Base-by-base conservation (phyloP, 2,797 vertebrate species). In the Pseudomugil gertrudae region DNA sequence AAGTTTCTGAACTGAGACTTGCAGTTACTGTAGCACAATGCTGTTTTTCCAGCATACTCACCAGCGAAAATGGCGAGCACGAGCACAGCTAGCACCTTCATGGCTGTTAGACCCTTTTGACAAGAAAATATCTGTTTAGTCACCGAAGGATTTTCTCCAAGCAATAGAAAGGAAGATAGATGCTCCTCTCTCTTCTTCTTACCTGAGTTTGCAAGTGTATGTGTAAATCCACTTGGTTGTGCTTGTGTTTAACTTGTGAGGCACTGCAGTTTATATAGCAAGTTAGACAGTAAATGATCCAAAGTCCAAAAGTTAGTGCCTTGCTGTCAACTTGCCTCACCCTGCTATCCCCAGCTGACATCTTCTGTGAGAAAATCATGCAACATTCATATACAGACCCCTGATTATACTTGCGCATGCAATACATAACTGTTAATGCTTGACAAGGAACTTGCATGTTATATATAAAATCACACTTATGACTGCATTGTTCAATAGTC, bases 71-170 rank as follows among this genome's bases (percentile, higher is more conserved):
- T 70, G 19, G 89, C 91, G 2, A 93, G 69, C 61, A 85, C 81
- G 50, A 94, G 87, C 59, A 94, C 83, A 72, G 65, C 84, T 4
- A 90, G 82, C 70, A 92, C 75, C 89, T 90, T 94, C 93, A 94
- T 94, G 76, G 83, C 48, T 87, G n/a, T 76, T 52, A 35, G 66
- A 85, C 53, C 76, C 64, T 63, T 14, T 6, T 19, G 63, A 11
- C 53, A 55, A 9, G 56, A 54, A 50, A 38, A 53, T 14, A 57
- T 0, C 52, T 21, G 45, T n/a, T 72, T 58, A 78, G 73, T 60
- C 50, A 63, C 15, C 21, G 51, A 27, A 47, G 40, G 4, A 10
- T 29, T 14, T 55, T 48, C n/a, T 3, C 21, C 19, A 23, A 47
- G 21, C 43, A 45, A 26, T 9, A 50, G 11, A 57, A 1, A 29